phyloP scores from a whole-genome alignment of 2,113 vertebrate species.

The Candoia aspera region DNA sequence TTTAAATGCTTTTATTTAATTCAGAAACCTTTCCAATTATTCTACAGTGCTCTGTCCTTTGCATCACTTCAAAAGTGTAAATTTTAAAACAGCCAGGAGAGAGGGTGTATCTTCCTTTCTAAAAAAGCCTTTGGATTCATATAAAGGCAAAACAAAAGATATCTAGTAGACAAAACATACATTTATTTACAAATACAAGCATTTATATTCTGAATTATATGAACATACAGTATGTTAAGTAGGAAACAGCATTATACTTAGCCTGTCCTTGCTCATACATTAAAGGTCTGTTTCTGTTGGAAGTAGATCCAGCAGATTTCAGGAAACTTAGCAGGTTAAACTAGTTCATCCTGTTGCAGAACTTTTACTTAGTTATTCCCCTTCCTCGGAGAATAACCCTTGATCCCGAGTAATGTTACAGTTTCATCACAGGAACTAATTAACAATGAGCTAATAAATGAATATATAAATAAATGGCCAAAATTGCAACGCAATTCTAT shows the following conservation, averaged over 20 bases:
- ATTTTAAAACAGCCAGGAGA: background rate
- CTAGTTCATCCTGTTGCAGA: background rate
- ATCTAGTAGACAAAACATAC: background rate
- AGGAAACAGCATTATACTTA: background rate
- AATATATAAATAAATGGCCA: background rate
- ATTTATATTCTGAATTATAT: background rate
- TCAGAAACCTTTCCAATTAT: background rate
- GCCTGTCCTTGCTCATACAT: background rate
- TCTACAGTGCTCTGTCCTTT: background rate
- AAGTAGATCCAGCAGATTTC: background rate
- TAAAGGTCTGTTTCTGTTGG: background rate
- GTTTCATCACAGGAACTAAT: background rate
- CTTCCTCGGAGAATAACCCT: background rate
- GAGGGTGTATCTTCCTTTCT: background rate
- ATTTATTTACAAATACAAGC: background rate
- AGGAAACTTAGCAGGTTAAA: background rate
- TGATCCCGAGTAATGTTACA: slow-evolving; percentile 2
- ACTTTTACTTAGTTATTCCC: background rate
- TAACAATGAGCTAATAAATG: background rate
- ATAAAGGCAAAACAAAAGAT: background rate
- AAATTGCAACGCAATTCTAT: background rate
- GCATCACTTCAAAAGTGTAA: background rate
- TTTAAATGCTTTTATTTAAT: background rate
- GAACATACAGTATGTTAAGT: background rate
- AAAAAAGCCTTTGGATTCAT: background rate